These are phyloP conservation scores for Brachymystax lenok DNA, from an alignment of 2,797 vertebrate genomes.

Conservation along the genomic window DNA sequence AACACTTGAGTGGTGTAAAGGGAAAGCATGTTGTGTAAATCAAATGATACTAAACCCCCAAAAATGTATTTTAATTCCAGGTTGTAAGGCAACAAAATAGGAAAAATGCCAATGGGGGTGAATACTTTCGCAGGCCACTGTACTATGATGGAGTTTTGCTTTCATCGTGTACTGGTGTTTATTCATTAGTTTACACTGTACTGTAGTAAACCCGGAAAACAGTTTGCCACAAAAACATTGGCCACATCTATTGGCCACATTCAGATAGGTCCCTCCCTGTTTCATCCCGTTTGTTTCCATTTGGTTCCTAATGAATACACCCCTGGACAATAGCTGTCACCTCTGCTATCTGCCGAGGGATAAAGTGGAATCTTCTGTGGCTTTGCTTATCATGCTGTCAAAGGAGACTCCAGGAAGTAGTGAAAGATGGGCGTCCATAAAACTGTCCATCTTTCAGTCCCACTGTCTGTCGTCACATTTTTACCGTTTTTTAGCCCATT, in stretches of 20 bases:
- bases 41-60: too few relatives aligned
- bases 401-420: constrained; percentile 14
- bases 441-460: constrained; percentile 8
- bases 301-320: not conserved
- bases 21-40: too few relatives aligned
- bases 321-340: not conserved
- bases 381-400: not conserved
- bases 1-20: too few relatives aligned
- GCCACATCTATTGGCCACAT: not conserved
- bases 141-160: not conserved
- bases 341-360: not conserved
- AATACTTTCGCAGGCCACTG: too few relatives aligned
- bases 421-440: constrained; percentile 2
- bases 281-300: not conserved
- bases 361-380: not conserved
- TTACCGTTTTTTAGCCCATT: constrained; percentile 8
- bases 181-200: not conserved
- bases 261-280: not conserved
- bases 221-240: not conserved
- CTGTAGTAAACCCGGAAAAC: not conserved
- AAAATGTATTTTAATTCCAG: too few relatives aligned
- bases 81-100: too few relatives aligned
- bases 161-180: not conserved
- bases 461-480: not conserved
- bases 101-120: too few relatives aligned